Percentiles rank a stretch among this genome's conserved stretches.
These are phyloP conservation scores for Trachythela sp. DNA, from an alignment of 64 coral and sea anemone genomes.

Conservation along the genomic window DNA sequence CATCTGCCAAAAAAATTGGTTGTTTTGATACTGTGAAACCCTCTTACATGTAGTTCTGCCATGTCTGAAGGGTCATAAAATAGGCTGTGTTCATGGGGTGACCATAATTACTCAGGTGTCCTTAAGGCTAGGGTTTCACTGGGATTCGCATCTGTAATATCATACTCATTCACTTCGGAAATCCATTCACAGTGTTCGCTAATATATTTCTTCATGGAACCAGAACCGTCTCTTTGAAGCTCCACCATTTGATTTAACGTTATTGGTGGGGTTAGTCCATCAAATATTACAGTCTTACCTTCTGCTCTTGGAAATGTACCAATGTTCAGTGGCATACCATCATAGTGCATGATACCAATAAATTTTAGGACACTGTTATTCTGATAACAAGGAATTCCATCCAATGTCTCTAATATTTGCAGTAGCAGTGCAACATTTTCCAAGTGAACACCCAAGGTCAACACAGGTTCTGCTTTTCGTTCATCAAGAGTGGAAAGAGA, in stretches of 20 bases:
- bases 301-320: not conserved
- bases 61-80: not conserved
- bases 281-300: not conserved
- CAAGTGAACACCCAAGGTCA: not conserved
- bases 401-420: not conserved
- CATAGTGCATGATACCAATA: not conserved
- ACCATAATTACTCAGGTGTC: no score
- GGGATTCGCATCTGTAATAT: not conserved
- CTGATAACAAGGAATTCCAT: not conserved
- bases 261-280: not conserved
- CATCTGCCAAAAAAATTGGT: slow-evolving; percentile 11
- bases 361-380: not conserved
- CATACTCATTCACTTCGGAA: not conserved
- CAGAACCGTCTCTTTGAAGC: not conserved
- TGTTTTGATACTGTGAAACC: not conserved
- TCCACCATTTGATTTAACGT: not conserved
- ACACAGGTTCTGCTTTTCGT: not conserved
- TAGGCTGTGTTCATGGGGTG: not conserved
- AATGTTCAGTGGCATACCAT: not conserved
- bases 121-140: no score
- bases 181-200: not conserved
- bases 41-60: not conserved
- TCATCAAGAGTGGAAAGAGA: not conserved
- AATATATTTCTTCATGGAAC: not conserved
- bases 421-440: not conserved